Conservation (phyloP, 1,140 invertebrate species). For the Cotesia vestalis region DNA sequence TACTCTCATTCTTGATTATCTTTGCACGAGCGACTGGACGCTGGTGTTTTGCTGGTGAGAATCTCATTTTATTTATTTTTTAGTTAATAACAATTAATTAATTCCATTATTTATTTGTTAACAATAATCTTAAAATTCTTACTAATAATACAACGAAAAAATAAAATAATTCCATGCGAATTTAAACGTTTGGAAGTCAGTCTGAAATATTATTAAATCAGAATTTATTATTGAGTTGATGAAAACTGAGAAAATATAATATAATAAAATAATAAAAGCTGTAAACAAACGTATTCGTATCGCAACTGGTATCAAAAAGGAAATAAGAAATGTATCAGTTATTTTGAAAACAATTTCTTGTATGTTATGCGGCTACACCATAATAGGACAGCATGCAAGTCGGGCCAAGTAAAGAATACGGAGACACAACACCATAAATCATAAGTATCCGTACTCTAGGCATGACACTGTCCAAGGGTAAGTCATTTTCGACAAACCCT, state of each 20-base stretch:
- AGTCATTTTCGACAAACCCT: constrained; percentile 58
- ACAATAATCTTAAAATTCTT: background rate
- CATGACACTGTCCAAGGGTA: constrained; percentile 66
- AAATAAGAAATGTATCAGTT: constrained; percentile 34
- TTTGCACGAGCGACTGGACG: constrained; percentile 80
- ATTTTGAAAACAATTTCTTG: constrained; percentile 58
- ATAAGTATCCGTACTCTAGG: constrained; percentile 64
- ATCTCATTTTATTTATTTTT: constrained; percentile 38
- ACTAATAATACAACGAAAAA: background rate
- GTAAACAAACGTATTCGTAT: background rate
- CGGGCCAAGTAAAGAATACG: constrained; percentile 66
- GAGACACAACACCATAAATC: constrained; percentile 63
- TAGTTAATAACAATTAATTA: constrained; percentile 2
- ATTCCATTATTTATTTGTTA: background rate
- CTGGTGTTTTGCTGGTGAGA: constrained; percentile 87
- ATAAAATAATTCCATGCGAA: constrained; percentile 8
- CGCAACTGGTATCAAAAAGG: constrained; percentile 33
- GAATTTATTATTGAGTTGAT: no score
- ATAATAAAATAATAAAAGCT: background rate
- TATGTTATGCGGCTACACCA: constrained; percentile 63
- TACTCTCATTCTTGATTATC: constrained; percentile 73
- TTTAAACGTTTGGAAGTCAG: constrained; percentile 35
- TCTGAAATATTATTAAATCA: constrained; percentile 10
- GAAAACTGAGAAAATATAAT: background rate
- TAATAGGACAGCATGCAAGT: constrained; percentile 67